Evolutionary conservation across 2,113 vertebrate genomes (phyloP), one percentile per base, ranked within the genome.

Genomic region (Pteruthius melanotis): DNA sequence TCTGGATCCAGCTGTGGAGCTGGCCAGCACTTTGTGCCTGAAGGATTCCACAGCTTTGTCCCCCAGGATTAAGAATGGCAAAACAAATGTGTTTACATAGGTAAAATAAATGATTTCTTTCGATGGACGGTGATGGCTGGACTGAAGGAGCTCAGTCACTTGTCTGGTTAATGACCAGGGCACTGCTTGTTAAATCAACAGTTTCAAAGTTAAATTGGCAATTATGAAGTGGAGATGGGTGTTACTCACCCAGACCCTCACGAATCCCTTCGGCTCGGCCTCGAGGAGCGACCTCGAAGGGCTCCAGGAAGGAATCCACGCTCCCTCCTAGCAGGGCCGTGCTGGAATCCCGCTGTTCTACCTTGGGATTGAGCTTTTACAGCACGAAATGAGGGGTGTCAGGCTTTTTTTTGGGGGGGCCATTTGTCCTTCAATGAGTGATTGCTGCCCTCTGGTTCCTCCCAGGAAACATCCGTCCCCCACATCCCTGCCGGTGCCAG

Each of bases 331-430:
- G 77, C 23, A 50, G 66, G 28, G 35, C 40, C 1, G 6, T 12
- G 85, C 57, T 64, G 85, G 15, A 39, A 59, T 52, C 40, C 52
- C 6, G 0, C 37, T 50, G 23, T 6, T 45, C 11, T 0, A 0
- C 31, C 26, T 30, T 6, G 54, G 21, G 21, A 7, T 19, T 14
- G 30, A 60, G n/a, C 39, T 68, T 54, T 76, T 15, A 2, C 4
- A 5, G 39, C 30, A 0, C 0, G 9, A 15, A 6, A 3, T 24
- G 16, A 8, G 0, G 1, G 24, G 2, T 27, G 2, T 1, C 4
- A 42, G 30, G 30, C 10, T 42, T 42, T 42, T 42, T 40, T 42
- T 14, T 42, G 11, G 40, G 11, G 40, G 13, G 40, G 40, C 40
- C 40, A 42, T 42, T 42, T 42, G 40, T 42, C 40, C 19, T 47